Evolutionary conservation across 2,113 vertebrate species (phyloP), one percentile per base, ranked within the genome.

Genomic region (Etheostoma cragini): DNA sequence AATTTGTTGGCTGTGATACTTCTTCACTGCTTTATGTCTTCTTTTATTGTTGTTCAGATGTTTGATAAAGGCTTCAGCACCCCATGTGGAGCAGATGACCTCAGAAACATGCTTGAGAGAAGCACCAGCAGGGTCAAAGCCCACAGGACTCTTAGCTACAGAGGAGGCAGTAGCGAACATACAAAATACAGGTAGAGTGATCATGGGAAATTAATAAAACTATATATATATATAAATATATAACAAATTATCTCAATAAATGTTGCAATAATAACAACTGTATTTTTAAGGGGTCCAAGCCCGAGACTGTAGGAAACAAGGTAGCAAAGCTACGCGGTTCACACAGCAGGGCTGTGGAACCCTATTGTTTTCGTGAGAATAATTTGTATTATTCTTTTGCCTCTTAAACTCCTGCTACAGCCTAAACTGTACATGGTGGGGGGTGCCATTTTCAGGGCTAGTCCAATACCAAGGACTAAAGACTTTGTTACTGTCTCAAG

Each of bases 21-120:
- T 6, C 15, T 42, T 78, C 6, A 50, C 19, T 70, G 8, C 14
- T 75, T 42, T 50, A 0, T 72, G 19, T 42, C 74, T 75, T n/a
- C n/a, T 72, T 4, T 78, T 85, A 50, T 92, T 87, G 0, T 79
- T 52, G 89, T 81, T 87, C 84, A 94, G 85, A 47, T 78, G 1
- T 8, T 82, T 0, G 91, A 89, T 4, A 63, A 70, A 16, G 4
- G 68, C 0, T 87, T 87, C 22, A 87, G 89, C 57, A 38, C 86
- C 0, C 16, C 89, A 2, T 93, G 90, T 80, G 94, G 94, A 86
- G 63, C 92, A 0, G 96, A 96, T 8, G 96, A 97, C 57, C 42
- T 88, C 3, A 85, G 89, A 47, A 93, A 76, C 84, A 94, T 90
- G 67, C 53, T 89, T n/a, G 90, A 87, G 64, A 89, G 92, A 54